Conservation (phyloP, 2,888 invertebrate genomes). For the Plutella xylostella region DNA sequence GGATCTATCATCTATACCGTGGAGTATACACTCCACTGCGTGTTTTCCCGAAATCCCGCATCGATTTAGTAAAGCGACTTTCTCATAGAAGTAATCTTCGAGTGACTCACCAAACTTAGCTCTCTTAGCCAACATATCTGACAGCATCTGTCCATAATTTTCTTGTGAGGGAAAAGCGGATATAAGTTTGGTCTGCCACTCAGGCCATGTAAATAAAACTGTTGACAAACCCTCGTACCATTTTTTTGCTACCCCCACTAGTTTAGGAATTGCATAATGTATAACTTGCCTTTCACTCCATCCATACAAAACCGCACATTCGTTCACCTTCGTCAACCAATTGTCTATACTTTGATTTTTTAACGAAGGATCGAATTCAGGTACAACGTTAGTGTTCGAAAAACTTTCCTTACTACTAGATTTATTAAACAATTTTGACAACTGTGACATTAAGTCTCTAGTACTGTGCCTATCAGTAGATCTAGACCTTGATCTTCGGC, state of each 20-base stretch:
- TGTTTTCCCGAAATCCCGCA: slow-evolving; percentile 12
- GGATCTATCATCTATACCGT: too few relatives aligned
- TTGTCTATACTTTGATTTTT: slow-evolving; percentile 9
- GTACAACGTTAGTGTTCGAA: slow-evolving; percentile 10
- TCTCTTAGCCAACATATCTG: slow-evolving; percentile 20
- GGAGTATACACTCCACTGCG: slow-evolving; percentile 15
- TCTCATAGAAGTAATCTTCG: slow-evolving; percentile 16
- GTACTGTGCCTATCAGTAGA: too few relatives aligned
- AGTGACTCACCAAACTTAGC: slow-evolving; percentile 17
- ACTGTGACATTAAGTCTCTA: too few relatives aligned
- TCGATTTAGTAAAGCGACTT: slow-evolving; percentile 13
- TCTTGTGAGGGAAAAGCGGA: slow-evolving; percentile 21
- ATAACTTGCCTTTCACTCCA: slow-evolving; percentile 20
- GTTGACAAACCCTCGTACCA: slow-evolving; percentile 21
- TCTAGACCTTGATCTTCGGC: too few relatives aligned
- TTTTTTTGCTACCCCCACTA: slow-evolving; percentile 17
- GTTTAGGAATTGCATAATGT: slow-evolving; percentile 18
- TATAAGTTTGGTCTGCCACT: slow-evolving; percentile 22
- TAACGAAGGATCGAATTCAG: slow-evolving; percentile 13
- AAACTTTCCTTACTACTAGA: too few relatives aligned
- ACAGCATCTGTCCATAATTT: slow-evolving; percentile 21
- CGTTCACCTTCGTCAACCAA: slow-evolving; percentile 18
- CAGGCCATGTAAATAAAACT: slow-evolving; percentile 20
- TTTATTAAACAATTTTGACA: too few relatives aligned
- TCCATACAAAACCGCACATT: slow-evolving; percentile 16